phyloP scores from a whole-genome alignment of 2,888 invertebrate species.

The Macrosoma leucophasiata region DNA sequence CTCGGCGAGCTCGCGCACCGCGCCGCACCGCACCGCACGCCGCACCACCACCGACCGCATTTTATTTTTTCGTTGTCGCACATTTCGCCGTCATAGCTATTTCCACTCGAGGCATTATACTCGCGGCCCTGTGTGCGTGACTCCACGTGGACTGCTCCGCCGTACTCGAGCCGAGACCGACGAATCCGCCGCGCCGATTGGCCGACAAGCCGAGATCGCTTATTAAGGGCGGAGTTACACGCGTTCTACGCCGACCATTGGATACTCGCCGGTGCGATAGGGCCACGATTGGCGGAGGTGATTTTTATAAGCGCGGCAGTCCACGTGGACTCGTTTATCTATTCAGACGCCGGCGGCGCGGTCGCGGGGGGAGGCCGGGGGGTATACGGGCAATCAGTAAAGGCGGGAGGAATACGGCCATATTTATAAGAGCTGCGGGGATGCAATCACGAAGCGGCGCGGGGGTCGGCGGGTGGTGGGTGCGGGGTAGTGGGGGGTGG shows the following conservation, averaged over 20 bases:
- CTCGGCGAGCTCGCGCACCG: constrained; percentile 55
- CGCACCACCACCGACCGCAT: constrained; percentile 76
- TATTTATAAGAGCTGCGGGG: constrained; percentile 77
- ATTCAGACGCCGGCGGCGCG: constrained; percentile 77
- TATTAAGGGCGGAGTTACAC: constrained; percentile 76
- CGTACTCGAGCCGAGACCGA: constrained; percentile 61
- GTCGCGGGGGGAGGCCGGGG: constrained; percentile 73
- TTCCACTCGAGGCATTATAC: constrained; percentile 76
- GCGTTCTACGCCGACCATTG: constrained; percentile 48
- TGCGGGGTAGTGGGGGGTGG: constrained; percentile 75
- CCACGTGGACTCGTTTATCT: constrained; percentile 78
- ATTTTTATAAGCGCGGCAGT: constrained; percentile 74
- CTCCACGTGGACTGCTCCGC: constrained; percentile 71
- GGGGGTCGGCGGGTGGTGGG: constrained; percentile 63
- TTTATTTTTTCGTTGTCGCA: constrained; percentile 77
- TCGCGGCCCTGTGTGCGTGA: constrained; percentile 60
- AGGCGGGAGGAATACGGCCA: constrained; percentile 77
- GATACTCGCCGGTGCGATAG: constrained; percentile 36
- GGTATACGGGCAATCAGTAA: constrained; percentile 78
- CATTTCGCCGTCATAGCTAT: constrained; percentile 77
- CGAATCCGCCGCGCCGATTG: constrained; percentile 46
- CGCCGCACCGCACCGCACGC: constrained; percentile 50
- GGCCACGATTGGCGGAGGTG: constrained; percentile 53
- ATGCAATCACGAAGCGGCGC: constrained; percentile 76
- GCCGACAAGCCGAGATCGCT: constrained; percentile 59